Percentiles rank a stretch among this genome's conserved stretches.
Conservation (phyloP, 2,797 vertebrate species). For the Periparus ater region DNA sequence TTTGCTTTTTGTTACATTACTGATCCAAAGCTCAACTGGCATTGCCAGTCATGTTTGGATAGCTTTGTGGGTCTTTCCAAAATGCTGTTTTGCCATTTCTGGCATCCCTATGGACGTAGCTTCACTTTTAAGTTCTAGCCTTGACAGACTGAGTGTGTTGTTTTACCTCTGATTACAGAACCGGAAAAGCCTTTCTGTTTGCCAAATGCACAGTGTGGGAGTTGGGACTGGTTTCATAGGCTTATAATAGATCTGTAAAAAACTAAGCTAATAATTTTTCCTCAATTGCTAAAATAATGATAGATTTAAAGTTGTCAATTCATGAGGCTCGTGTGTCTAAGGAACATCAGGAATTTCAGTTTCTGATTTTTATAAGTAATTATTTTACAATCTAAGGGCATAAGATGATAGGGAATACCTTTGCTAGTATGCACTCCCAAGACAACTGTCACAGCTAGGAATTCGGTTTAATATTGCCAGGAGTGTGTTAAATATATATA, state of each 20-base stretch:
- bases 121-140: not conserved
- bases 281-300: not conserved
- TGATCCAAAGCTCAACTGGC: not conserved
- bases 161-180: not conserved
- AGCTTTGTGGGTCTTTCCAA: not conserved
- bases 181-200: not conserved
- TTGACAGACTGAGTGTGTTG: not conserved
- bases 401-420: not conserved
- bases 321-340: not conserved
- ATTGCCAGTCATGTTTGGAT: not conserved
- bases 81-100: not conserved
- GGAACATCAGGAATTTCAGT: not conserved
- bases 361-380: not conserved
- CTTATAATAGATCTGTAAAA: not conserved
- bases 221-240: not conserved
- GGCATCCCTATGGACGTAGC: not conserved
- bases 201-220: not conserved
- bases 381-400: not conserved
- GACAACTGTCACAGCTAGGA: not conserved
- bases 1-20: not conserved
- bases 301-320: not conserved
- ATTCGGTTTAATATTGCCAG: not conserved
- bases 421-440: not conserved
- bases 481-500: not conserved
- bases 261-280: not conserved